Evolutionary conservation across 1,140 invertebrate species (phyloP), one percentile per base, ranked within the genome.

Genomic region (Rhyacophila brunnea): DNA sequence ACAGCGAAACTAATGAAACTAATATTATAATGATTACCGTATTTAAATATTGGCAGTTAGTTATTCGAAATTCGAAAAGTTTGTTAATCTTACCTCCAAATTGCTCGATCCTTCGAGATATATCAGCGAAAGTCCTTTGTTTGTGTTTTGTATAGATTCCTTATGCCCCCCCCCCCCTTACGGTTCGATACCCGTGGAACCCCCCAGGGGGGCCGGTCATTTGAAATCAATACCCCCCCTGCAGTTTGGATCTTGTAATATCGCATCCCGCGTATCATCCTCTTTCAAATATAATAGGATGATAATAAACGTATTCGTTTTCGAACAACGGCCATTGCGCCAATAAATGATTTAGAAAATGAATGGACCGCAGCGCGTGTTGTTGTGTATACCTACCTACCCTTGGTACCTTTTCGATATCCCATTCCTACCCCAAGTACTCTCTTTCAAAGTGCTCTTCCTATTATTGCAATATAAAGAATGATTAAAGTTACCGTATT

Each of bases 171-270:
- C 51, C 28, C 32, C 38, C 51, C n/a, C n/a, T n/a, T n/a, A n/a
- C n/a, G n/a, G 45, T 42, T 57, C 47, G 42, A 28, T 28, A 28
- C 53, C 15, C 15, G 36, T 23, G 50, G 28, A 15, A 34, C 60
- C 49, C 50, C 44, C 14, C 19, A 23, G 28, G 44, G 47, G 57
- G 62, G 42, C 49, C 50, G 36, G 57, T 59, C 58, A 60, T 60
- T 64, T 59, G 62, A 64, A 64, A 64, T 53, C 62, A 60, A 64
- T 64, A 64, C 57, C 62, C 62, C 61, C 56, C 61, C 51, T 19
- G 51, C 44, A 51, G 56, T 54, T 59, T 40, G n/a, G 15, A 44
- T 40, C 45, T 55, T 49, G 51, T 63, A 63, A 52, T 59, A 63
- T 49, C 55, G 23, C 46, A 60, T 60, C 57, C 58, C 53, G 62